These are phyloP conservation scores for Cyclargus thomasi DNA, from an alignment of 1,140 invertebrate species.

Conservation along the genomic window DNA sequence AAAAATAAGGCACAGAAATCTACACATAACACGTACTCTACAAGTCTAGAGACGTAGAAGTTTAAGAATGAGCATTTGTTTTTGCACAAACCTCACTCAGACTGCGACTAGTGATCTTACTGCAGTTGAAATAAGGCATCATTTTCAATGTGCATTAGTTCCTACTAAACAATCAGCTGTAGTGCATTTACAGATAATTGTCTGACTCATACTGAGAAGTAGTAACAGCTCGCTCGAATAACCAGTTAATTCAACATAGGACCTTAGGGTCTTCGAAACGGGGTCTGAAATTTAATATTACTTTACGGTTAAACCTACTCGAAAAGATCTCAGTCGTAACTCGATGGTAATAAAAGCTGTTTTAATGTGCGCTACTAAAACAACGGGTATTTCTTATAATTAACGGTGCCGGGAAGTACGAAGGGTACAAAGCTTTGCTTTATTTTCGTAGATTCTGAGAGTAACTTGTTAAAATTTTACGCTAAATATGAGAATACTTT, in stretches of 20 bases:
- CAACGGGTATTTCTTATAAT: conserved; percentile 1
- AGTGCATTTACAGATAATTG: conserved; percentile 8
- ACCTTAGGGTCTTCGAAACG: background rate
- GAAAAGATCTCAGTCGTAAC: background rate
- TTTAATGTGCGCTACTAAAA: background rate
- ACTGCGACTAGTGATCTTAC: too few species aligned
- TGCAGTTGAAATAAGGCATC: too few species aligned
- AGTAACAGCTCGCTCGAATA: background rate
- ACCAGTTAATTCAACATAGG: background rate
- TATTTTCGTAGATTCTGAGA: too few species aligned
- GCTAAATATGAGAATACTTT: too few species aligned
- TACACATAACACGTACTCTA: too few species aligned
- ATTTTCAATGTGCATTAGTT: too few species aligned
- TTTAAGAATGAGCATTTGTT: too few species aligned
- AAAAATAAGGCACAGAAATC: too few species aligned
- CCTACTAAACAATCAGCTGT: conserved; percentile 9
- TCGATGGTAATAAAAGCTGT: background rate
- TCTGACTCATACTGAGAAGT: conserved; percentile 2
- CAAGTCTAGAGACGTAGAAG: too few species aligned
- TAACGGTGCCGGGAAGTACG: background rate
- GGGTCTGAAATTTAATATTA: background rate
- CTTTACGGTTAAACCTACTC: background rate
- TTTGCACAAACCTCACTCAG: too few species aligned
- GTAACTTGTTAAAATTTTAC: too few species aligned
- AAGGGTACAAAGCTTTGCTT: too few species aligned